These are phyloP conservation scores for Varecia variegata DNA, from an alignment of 2,797 vertebrate species.

Conservation along the genomic window DNA sequence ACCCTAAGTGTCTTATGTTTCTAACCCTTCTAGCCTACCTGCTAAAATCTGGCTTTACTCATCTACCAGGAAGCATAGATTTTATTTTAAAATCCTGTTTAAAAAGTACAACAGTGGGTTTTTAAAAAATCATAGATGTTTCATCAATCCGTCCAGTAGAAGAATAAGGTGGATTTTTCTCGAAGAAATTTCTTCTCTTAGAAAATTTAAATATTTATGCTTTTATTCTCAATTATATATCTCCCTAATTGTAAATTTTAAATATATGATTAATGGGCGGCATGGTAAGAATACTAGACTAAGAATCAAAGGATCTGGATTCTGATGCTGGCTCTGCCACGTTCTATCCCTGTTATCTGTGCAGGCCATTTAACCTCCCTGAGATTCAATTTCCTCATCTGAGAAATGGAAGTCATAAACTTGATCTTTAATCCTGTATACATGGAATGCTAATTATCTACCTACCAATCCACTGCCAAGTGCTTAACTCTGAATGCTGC, in stretches of 20 bases:
- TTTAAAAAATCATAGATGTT: conserved; percentile 1
- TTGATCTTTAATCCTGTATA: neutral
- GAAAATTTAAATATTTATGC: neutral
- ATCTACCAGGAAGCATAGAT: neutral
- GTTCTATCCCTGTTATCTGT: neutral
- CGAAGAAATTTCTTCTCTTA: conserved; percentile 3
- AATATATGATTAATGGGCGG: neutral
- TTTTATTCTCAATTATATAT: neutral
- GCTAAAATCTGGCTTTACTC: conserved; percentile 25
- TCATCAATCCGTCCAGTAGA: neutral
- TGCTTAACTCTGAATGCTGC: neutral
- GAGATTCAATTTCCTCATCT: conserved; percentile 49
- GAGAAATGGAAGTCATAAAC: neutral
- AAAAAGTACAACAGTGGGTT: neutral
- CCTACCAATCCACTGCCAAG: neutral
- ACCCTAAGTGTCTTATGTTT: neutral
- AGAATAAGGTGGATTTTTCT: neutral
- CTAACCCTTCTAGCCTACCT: neutral
- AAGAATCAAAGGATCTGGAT: neutral
- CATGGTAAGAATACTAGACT: neutral
- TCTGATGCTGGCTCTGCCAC: neutral
- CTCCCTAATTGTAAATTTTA: neutral
- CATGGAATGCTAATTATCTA: neutral
- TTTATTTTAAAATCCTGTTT: conserved; percentile 46
- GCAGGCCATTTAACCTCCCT: neutral